Evolutionary conservation across 2,888 invertebrate genomes (phyloP).

Genomic region (Lepidocyrtinus sp.): DNA sequence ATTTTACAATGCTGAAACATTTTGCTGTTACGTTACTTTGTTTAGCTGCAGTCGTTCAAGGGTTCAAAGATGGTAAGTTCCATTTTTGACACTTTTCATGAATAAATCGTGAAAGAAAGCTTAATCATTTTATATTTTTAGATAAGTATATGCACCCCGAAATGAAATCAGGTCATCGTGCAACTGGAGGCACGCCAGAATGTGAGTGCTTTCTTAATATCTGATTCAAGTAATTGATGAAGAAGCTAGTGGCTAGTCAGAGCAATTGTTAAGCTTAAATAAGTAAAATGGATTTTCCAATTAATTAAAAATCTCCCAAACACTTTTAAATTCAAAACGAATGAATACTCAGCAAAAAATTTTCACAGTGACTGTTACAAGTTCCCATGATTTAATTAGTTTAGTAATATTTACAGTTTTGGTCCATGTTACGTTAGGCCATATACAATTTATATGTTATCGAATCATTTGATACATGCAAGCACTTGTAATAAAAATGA

Average conservation of each 20-base stretch:
- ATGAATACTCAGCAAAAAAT: too few species aligned
- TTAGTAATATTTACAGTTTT: not conserved
- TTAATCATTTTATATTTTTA: not conserved
- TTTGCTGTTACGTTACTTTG: not conserved
- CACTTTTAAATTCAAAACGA: too few species aligned
- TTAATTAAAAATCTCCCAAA: too few species aligned
- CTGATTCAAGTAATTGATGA: too few species aligned
- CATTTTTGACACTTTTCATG: not conserved
- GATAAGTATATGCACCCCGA: not conserved
- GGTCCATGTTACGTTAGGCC: not conserved
- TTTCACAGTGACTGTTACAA: too few species aligned
- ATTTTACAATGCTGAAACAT: not conserved
- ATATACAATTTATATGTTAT: not conserved
- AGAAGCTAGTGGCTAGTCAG: too few species aligned
- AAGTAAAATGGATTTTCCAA: not conserved
- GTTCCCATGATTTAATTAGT: not conserved
- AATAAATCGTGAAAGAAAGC: not conserved
- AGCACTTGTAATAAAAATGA: constrained; percentile 3
- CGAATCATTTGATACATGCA: not conserved
- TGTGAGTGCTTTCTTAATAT: not conserved
- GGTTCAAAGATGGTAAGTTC: constrained; percentile 21
- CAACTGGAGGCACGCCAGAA: not conserved
- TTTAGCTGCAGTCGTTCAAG: constrained; percentile 4
- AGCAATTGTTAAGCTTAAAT: not conserved
- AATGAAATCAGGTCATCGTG: not conserved